Evolutionary conservation across 1,140 invertebrate genomes (phyloP), one percentile per base, ranked within the genome.

Genomic region (Neodiprion lecontei): DNA sequence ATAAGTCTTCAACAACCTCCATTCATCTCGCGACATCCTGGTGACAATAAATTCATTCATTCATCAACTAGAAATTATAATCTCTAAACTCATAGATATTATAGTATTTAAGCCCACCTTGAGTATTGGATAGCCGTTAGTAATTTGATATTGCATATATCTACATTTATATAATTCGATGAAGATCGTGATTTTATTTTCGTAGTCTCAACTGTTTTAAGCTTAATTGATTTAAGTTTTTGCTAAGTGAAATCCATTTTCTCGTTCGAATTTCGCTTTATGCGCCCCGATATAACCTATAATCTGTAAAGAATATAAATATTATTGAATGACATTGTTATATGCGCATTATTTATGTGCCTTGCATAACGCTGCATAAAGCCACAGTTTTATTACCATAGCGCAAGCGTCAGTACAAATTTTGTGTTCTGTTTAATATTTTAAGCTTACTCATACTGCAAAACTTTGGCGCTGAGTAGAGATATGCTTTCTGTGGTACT

Each of bases 281-380:
- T 9, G 11, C 53, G 53, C 28, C 28, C 28, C 28, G 11, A 40
- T 40, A 40, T 40, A 40, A 40, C 0, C 28, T 40, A 5, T 40
- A 40, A 40, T 40, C 28, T 40, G 1, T 40, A 40, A 40, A 40
- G 28, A 40, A 40, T 40, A 40, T 4, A 61, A 61, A 61, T 61
- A 61, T 61, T 61, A 61, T 7, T 9, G 53, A 61, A 61, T 61
- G n/a, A 61, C n/a, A 61, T 61, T 4, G 53, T 40, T 40, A 61
- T 61, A 61, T 61, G 53, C 53, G 53, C 53, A n/a, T 61, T 61
- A 61, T 61, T 61, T 12, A 61, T 61, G 53, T 61, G 53, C 53
- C 53, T 61, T 61, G 53, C 4, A 4, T 61, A 12, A 17, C 53
- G 53, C 11, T 61, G 11, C n/a, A 5, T 61, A 17, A 61, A 61